Conservation (phyloP, 1,140 invertebrate genomes). For the Contarinia nasturtii region DNA sequence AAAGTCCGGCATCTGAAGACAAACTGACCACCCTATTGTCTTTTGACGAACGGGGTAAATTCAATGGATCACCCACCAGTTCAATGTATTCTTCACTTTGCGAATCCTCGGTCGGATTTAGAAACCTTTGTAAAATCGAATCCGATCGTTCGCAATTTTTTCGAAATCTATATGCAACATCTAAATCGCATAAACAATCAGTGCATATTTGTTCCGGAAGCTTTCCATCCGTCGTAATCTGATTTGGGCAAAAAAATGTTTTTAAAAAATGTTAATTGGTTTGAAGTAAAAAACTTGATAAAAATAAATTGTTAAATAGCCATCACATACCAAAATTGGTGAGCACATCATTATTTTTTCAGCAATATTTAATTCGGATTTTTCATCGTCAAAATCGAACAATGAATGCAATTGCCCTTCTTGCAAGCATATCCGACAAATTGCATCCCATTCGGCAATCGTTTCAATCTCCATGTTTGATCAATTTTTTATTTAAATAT, state of each 20-base stretch:
- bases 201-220: constrained; percentile 18
- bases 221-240: constrained; percentile 15
- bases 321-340: constrained; percentile 5
- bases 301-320: too few relatives aligned
- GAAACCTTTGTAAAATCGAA: constrained; percentile 10
- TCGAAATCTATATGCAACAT: constrained; percentile 15
- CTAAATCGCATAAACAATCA: constrained; percentile 14
- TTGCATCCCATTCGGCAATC: constrained; percentile 29
- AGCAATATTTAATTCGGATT: constrained; percentile 26
- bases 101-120: background rate
- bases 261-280: too few relatives aligned
- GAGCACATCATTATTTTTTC: constrained; percentile 34
- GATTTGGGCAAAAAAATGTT: background rate
- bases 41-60: too few relatives aligned
- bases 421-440: constrained; percentile 33
- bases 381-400: constrained; percentile 31
- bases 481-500: background rate
- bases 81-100: background rate
- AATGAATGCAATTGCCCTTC: constrained; percentile 29
- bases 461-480: background rate
- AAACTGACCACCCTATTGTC: background rate
- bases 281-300: too few relatives aligned
- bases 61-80: too few relatives aligned
- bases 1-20: background rate
- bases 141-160: constrained; percentile 16